These are phyloP conservation scores for Calephelis virginiensis DNA, from an alignment of 1,140 invertebrate species.

Conservation along the genomic window DNA sequence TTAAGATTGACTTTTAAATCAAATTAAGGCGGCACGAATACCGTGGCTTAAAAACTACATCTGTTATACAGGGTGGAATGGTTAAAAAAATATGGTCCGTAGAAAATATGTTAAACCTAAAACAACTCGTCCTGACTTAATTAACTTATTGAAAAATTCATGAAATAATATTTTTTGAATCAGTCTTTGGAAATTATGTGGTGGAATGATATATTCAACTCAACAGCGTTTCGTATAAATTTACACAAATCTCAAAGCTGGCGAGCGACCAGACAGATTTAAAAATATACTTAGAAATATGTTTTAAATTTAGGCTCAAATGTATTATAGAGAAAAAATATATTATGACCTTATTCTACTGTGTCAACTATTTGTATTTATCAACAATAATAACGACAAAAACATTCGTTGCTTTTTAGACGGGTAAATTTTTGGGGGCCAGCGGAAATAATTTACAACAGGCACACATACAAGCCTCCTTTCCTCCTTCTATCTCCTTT, in stretches of 20 bases:
- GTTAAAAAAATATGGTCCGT: neutral
- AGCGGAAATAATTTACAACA: no score
- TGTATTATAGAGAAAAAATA: neutral
- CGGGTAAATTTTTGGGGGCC: no score
- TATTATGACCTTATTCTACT: no score
- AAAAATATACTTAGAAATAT: neutral
- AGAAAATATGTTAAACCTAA: constrained; percentile 12
- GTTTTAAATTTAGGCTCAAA: neutral
- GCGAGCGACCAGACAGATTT: constrained; percentile 13
- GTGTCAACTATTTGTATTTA: no score
- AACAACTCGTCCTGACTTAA: constrained; percentile 32
- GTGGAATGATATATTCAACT: constrained; percentile 45
- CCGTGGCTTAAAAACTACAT: constrained; percentile 33
- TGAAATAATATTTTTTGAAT: constrained; percentile 39
- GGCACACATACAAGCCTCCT: no score
- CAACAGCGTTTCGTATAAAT: constrained; percentile 27
- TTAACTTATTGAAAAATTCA: constrained; percentile 9
- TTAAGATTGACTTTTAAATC: constrained; percentile 28
- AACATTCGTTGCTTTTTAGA: no score
- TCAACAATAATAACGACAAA: no score
- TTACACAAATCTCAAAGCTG: neutral
- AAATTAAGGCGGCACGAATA: constrained; percentile 30
- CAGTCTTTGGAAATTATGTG: constrained; percentile 63
- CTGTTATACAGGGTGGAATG: constrained; percentile 27
- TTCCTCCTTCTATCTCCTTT: no score